These are phyloP conservation scores for Chaitophorus viminalis DNA, from an alignment of 2,888 invertebrate species.

Conservation along the genomic window DNA sequence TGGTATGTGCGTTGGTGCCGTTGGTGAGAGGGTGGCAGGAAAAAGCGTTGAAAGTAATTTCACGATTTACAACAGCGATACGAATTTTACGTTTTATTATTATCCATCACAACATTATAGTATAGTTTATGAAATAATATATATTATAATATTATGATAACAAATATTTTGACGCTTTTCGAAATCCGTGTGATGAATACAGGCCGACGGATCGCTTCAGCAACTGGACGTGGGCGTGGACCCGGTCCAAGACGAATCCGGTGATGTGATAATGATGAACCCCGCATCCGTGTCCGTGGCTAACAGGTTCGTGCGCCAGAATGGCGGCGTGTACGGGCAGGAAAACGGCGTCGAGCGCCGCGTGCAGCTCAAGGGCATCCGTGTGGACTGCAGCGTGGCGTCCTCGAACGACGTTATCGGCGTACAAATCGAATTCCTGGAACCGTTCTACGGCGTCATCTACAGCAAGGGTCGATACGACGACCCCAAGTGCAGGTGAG, in stretches of 20 bases:
- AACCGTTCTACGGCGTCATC: constrained; percentile 75
- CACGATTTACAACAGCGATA: no score
- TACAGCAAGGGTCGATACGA: constrained; percentile 78
- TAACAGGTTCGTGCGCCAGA: constrained; percentile 62
- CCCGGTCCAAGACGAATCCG: background rate
- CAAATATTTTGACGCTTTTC: no score
- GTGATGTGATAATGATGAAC: constrained; percentile 44
- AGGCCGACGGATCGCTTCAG: constrained; percentile 28
- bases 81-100: no score
- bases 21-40: no score
- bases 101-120: no score
- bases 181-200: no score
- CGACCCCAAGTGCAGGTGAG: constrained; percentile 77
- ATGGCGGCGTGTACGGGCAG: constrained; percentile 58
- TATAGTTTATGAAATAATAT: no score
- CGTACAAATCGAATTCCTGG: constrained; percentile 74
- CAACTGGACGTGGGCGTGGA: background rate
- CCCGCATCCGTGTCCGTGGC: constrained; percentile 57
- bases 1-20: no score
- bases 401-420: constrained; percentile 68
- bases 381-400: constrained; percentile 73
- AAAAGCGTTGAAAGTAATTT: no score
- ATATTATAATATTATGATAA: no score
- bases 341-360: constrained; percentile 65
- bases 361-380: constrained; percentile 72